Evolutionary conservation across 37 sponge, comb jelly and placozoan genomes (phyloP).

Genomic region (Geodia barretti): DNA sequence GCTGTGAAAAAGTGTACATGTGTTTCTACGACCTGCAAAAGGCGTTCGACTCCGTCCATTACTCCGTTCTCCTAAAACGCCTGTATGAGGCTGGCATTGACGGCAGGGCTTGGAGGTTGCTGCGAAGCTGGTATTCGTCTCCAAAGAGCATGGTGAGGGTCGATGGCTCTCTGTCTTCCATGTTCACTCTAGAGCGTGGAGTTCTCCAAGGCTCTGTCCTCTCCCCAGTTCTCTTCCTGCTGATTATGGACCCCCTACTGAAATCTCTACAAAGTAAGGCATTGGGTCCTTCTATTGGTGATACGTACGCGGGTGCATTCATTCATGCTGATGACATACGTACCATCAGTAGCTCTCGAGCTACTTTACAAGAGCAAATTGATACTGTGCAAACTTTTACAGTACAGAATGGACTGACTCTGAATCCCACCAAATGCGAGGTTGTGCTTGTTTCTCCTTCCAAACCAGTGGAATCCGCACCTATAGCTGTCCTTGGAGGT

Average conservation of each 20-base stretch:
- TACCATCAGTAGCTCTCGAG: background rate
- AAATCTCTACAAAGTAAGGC: background rate
- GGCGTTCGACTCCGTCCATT: slow-evolving; percentile 22
- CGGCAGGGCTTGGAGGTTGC: slow-evolving; percentile 21
- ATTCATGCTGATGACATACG: slow-evolving; percentile 28
- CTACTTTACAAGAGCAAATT: background rate
- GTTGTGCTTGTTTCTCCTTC: background rate
- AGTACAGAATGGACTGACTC: background rate
- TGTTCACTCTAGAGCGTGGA: slow-evolving; percentile 3
- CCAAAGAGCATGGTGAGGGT: slow-evolving; percentile 14
- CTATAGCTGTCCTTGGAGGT: background rate
- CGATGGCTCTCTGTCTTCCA: background rate
- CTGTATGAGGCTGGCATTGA: slow-evolving; percentile 12
- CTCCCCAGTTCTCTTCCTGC: slow-evolving; percentile 7
- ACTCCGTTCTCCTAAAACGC: slow-evolving; percentile 13
- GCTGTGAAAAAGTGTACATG: no score
- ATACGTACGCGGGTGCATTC: slow-evolving; percentile 2
- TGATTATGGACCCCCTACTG: slow-evolving; percentile 31
- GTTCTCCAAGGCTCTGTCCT: slow-evolving; percentile 21
- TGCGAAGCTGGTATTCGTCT: slow-evolving; percentile 1
- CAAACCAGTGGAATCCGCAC: background rate
- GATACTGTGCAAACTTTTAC: slow-evolving; percentile 1
- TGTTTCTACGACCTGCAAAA: no score
- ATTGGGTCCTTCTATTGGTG: background rate
- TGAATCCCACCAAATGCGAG: slow-evolving; percentile 30